A percentile compares a stretch with the other conserved stretches of the same genome.
phyloP scores from a whole-genome alignment of 1,140 invertebrate genomes.

The Lepidotrigona ventralis region DNA sequence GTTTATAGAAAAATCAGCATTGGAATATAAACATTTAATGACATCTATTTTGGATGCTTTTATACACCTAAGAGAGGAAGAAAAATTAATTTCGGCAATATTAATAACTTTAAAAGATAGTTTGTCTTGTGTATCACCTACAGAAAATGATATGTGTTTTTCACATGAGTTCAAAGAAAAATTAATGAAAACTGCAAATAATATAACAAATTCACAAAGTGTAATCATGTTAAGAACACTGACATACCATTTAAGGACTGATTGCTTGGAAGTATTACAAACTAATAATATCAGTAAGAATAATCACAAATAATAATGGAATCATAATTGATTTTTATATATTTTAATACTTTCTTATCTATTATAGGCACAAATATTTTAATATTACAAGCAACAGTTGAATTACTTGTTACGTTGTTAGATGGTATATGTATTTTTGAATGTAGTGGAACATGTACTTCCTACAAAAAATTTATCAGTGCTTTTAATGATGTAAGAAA shows the following conservation, averaged over 20 bases:
- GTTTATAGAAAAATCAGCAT: slow-evolving; percentile 54
- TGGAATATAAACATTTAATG: slow-evolving; percentile 62
- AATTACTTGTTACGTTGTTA: slow-evolving; percentile 63
- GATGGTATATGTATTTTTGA: slow-evolving; percentile 65
- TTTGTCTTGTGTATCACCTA: background rate
- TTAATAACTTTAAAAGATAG: slow-evolving; percentile 43
- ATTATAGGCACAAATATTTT: slow-evolving; percentile 60
- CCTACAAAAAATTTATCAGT: slow-evolving; percentile 65
- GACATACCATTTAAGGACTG: slow-evolving; percentile 49
- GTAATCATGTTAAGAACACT: slow-evolving; percentile 50
- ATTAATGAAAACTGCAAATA: slow-evolving; percentile 29
- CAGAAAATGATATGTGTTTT: slow-evolving; percentile 30
- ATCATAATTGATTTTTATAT: slow-evolving; percentile 29
- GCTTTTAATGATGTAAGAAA: slow-evolving; percentile 59
- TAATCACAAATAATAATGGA: slow-evolving; percentile 14
- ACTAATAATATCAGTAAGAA: slow-evolving; percentile 39
- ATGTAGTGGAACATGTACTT: slow-evolving; percentile 44
- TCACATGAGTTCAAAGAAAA: slow-evolving; percentile 46
- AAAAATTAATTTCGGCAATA: slow-evolving; percentile 64
- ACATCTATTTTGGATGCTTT: slow-evolving; percentile 55
- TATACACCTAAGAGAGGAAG: slow-evolving; percentile 56
- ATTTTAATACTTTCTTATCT: slow-evolving; percentile 33
- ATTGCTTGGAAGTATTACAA: slow-evolving; percentile 47
- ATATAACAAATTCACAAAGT: slow-evolving; percentile 46
- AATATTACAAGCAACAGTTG: slow-evolving; percentile 58